Evolutionary conservation across 2,113 vertebrate genomes (phyloP).

Genomic region (Astatotilapia flaviijosephi): DNA sequence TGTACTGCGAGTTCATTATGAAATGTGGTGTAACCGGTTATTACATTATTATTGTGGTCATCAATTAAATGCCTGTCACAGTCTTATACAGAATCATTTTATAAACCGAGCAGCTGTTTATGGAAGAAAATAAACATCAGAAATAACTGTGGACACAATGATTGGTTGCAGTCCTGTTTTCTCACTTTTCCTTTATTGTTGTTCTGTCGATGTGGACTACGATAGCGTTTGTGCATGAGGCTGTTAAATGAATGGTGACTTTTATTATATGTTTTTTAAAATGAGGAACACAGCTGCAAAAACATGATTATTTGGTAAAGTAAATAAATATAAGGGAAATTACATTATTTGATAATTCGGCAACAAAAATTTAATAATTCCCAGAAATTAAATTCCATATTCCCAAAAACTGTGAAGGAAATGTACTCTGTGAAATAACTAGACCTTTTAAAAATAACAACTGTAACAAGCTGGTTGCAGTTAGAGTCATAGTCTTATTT

Average conservation of each 20-base stretch:
- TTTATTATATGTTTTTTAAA: not conserved
- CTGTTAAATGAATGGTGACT: not conserved
- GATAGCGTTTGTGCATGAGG: not conserved
- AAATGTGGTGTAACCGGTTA: not conserved
- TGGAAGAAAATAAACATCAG: not conserved
- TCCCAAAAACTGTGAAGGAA: not conserved
- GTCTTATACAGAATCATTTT: not conserved
- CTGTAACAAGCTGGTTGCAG: conserved; percentile 19
- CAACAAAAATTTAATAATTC: not conserved
- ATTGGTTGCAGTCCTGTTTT: not conserved
- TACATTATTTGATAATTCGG: not conserved
- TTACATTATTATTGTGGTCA: not conserved
- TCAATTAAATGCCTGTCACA: not conserved
- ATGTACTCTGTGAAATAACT: not conserved
- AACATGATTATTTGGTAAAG: not conserved
- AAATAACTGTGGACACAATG: not conserved
- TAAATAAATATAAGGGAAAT: not conserved
- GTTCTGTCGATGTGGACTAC: not conserved
- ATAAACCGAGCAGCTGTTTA: not conserved
- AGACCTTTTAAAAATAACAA: conserved; percentile 11
- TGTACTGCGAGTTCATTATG: not conserved
- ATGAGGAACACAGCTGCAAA: not conserved
- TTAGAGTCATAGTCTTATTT: conserved; percentile 15
- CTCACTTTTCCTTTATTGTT: not conserved
- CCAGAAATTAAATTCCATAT: not conserved